Evolutionary conservation across 1,140 invertebrate genomes (phyloP).

Genomic region (Armadillidium nasatum): DNA sequence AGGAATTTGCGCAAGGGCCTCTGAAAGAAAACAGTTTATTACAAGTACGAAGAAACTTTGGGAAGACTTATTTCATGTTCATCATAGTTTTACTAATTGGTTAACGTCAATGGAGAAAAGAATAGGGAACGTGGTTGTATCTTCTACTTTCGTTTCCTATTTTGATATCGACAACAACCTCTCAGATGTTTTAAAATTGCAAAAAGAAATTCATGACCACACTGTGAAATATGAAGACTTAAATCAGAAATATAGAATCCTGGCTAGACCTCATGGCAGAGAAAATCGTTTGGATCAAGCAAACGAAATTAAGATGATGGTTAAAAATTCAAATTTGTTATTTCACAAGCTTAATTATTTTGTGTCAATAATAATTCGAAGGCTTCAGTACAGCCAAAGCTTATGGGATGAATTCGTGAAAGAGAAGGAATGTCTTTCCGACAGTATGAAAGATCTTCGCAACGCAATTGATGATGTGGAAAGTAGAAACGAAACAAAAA

Average conservation of each 20-base stretch:
- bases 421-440: conserved; percentile 29
- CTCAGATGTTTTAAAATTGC: conserved; percentile 35
- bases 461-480: no score
- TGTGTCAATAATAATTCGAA: conserved; percentile 46
- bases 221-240: conserved; percentile 50
- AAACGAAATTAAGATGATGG: conserved; percentile 46
- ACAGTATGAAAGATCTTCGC: no score
- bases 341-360: conserved; percentile 50
- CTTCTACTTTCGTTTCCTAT: conserved; percentile 52
- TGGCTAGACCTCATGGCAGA: conserved; percentile 40
- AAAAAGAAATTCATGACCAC: conserved; percentile 45
- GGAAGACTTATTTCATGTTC: conserved; percentile 59
- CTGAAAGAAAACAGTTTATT: conserved; percentile 65
- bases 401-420: conserved; percentile 36
- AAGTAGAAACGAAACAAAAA: no score
- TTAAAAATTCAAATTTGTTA: conserved; percentile 48
- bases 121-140: conserved; percentile 54
- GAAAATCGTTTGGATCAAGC: conserved; percentile 49
- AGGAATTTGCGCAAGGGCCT: conserved; percentile 67
- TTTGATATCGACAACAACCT: conserved; percentile 55
- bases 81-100: conserved; percentile 59
- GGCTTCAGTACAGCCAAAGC: conserved; percentile 47
- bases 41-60: conserved; percentile 63
- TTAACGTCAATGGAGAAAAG: conserved; percentile 55
- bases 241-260: conserved; percentile 41